Evolutionary conservation across 2,888 invertebrate genomes (phyloP).

Genomic region (Rhingia rostrata): DNA sequence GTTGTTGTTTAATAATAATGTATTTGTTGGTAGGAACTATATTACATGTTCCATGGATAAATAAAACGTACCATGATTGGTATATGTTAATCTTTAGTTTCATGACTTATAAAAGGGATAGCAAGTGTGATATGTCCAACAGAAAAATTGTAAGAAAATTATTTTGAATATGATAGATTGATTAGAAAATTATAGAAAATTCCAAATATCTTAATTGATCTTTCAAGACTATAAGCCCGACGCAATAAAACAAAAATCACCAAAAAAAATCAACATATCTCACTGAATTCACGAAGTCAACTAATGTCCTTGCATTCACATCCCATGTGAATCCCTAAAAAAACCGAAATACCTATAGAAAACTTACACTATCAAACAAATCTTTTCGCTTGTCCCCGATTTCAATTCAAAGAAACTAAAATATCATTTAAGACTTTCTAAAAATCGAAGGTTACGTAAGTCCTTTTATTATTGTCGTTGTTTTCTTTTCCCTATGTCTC

Average conservation of each 20-base stretch:
- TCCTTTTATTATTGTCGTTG: constrained; percentile 20
- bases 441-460: constrained; percentile 56
- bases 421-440: constrained; percentile 47
- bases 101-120: too few relatives aligned
- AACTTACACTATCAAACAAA: constrained; percentile 5
- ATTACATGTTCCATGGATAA: too few relatives aligned
- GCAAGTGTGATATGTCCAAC: too few relatives aligned
- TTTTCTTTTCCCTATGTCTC: neutral
- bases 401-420: constrained; percentile 7
- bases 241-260: neutral
- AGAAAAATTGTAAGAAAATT: too few relatives aligned
- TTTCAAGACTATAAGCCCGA: neutral
- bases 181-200: too few relatives aligned
- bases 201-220: neutral
- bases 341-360: constrained; percentile 12
- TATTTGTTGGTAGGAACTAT: too few relatives aligned
- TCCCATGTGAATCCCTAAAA: constrained; percentile 10
- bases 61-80: too few relatives aligned
- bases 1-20: neutral
- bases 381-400: constrained; percentile 40
- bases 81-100: too few relatives aligned
- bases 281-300: constrained; percentile 35
- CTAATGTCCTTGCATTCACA: constrained; percentile 32
- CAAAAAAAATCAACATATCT: neutral
- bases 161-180: too few relatives aligned